A percentile compares a stretch with the other conserved stretches of the same genome.
Evolutionary conservation across 2,888 invertebrate species (phyloP).

Genomic region (Sisyra terminalis): DNA sequence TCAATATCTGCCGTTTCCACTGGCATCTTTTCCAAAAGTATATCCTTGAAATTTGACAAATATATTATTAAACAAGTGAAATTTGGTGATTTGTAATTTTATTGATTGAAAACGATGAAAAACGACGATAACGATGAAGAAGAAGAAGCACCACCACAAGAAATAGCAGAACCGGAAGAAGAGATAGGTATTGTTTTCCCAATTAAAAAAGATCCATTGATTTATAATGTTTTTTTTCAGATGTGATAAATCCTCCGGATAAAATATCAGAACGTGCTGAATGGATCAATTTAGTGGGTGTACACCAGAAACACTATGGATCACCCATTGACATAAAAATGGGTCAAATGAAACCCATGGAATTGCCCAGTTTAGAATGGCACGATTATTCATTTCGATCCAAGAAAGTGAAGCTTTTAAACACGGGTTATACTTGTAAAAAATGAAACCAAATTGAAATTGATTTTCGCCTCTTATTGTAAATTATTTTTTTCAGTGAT

Average conservation of each 20-base stretch:
- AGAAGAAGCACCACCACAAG: no score
- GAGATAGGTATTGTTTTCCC: no score
- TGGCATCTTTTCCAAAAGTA: no score
- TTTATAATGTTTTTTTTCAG: not conserved
- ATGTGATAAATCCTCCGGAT: not conserved
- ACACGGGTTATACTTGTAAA: constrained; percentile 47
- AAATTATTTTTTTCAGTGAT: constrained; percentile 28
- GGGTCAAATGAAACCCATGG: constrained; percentile 19
- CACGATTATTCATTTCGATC: constrained; percentile 38
- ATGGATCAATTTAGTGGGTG: not conserved
- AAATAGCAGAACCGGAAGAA: no score
- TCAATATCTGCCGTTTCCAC: no score
- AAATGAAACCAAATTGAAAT: not conserved
- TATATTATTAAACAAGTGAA: no score
- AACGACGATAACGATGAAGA: no score
- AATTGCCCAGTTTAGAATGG: constrained; percentile 36
- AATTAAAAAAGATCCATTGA: no score
- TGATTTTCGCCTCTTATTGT: not conserved
- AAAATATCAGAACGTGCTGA: not conserved
- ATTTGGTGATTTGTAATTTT: no score
- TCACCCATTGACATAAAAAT: constrained; percentile 31
- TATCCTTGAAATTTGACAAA: no score
- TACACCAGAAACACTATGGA: constrained; percentile 14
- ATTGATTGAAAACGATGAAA: no score
- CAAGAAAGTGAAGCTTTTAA: constrained; percentile 45